A percentile compares a stretch with the other conserved stretches of the same genome.
Conservation (phyloP, 2,888 invertebrate genomes). For the Magallana nippona region DNA sequence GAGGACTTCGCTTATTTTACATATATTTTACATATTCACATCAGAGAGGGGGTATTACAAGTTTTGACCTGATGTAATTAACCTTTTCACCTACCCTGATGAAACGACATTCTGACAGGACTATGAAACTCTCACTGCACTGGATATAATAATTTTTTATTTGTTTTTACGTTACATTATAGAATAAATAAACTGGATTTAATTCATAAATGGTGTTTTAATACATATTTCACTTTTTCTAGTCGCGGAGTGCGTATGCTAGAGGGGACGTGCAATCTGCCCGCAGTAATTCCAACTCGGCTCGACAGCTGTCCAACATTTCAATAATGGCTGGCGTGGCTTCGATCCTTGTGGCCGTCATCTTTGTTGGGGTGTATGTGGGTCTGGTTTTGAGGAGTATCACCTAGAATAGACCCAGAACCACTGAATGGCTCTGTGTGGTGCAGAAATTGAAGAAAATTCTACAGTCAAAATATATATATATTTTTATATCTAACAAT, state of each 20-base stretch:
- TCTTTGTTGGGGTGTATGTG: conserved; percentile 57
- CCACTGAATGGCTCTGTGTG: neutral
- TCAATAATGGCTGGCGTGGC: conserved; percentile 54
- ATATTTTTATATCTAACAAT: too few species aligned
- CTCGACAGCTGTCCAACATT: conserved; percentile 57
- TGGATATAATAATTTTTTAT: too few species aligned
- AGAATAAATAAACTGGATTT: neutral
- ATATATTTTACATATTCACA: too few species aligned
- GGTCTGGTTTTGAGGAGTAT: conserved; percentile 48
- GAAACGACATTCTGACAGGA: too few species aligned
- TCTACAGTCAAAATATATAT: too few species aligned
- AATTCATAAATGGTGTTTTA: neutral
- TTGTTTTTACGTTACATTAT: neutral
- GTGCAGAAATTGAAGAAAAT: too few species aligned
- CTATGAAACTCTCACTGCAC: too few species aligned
- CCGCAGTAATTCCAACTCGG: conserved; percentile 47
- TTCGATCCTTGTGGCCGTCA: conserved; percentile 45
- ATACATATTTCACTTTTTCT: conserved; percentile 28
- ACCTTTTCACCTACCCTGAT: too few species aligned
- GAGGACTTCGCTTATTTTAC: too few species aligned
- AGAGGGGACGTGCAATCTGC: conserved; percentile 54
- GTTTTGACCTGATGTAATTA: too few species aligned
- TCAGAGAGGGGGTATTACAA: too few species aligned
- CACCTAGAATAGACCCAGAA: neutral
- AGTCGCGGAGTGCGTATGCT: conserved; percentile 55